phyloP scores from a whole-genome alignment of 1,140 invertebrate species.

The Physella acuta region DNA sequence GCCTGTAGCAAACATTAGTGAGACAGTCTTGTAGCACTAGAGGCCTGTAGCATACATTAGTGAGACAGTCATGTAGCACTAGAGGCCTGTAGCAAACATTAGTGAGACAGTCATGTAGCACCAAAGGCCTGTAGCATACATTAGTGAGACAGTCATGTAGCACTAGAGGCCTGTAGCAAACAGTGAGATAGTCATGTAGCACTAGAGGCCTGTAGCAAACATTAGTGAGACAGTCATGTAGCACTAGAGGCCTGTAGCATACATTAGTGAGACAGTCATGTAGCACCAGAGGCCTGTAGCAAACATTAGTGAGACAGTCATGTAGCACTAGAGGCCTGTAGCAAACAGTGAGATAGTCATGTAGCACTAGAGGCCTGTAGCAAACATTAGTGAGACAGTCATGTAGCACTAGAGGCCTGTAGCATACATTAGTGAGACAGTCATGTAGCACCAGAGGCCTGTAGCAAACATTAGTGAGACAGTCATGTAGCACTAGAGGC shows the following conservation, averaged over 20 bases:
- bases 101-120: slow-evolving; percentile 44
- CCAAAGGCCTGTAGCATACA: slow-evolving; percentile 47
- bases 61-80: no score
- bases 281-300: slow-evolving; percentile 50
- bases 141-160: slow-evolving; percentile 59
- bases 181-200: no score
- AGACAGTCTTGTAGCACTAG: slow-evolving; percentile 55
- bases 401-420: slow-evolving; percentile 46
- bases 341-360: no score
- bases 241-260: slow-evolving; percentile 37
- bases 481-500: slow-evolving; percentile 52
- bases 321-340: slow-evolving; percentile 47
- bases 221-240: slow-evolving; percentile 59
- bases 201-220: slow-evolving; percentile 47
- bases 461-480: slow-evolving; percentile 54
- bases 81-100: slow-evolving; percentile 56
- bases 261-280: no score
- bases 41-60: slow-evolving; percentile 34
- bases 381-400: slow-evolving; percentile 58
- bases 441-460: slow-evolving; percentile 48
- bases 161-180: slow-evolving; percentile 37
- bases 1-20: slow-evolving; percentile 54
- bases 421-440: no score
- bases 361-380: slow-evolving; percentile 49
- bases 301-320: slow-evolving; percentile 58